Percentiles rank a stretch among this genome's conserved stretches.
Evolutionary conservation across 2,888 invertebrate genomes (phyloP).

Genomic region (Ephialtes manifestator): DNA sequence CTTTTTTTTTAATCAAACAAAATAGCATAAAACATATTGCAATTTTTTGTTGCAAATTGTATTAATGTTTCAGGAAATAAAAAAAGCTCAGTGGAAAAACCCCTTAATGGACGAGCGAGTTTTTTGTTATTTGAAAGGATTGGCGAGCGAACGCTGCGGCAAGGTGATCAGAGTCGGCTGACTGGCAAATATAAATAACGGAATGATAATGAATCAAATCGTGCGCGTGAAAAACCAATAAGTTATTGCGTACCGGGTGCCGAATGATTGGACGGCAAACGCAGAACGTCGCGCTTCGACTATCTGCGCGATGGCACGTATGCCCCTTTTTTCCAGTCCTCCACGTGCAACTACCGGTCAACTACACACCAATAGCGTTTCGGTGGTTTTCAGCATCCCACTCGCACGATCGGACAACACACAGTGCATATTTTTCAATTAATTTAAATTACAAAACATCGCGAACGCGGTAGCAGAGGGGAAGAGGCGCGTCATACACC

Average conservation of each 20-base stretch:
- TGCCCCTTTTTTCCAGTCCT: slow-evolving; percentile 61
- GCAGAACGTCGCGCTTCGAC: slow-evolving; percentile 43
- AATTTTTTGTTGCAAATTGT: neutral
- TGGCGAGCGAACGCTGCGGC: neutral
- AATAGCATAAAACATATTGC: neutral
- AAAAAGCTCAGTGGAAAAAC: slow-evolving; percentile 18
- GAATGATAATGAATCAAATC: slow-evolving; percentile 85
- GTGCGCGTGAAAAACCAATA: slow-evolving; percentile 84
- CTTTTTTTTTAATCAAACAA: neutral
- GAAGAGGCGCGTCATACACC: neutral
- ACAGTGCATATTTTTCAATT: slow-evolving; percentile 85
- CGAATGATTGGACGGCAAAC: slow-evolving; percentile 81
- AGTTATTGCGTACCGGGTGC: slow-evolving; percentile 81
- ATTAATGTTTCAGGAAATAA: neutral
- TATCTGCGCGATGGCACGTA: slow-evolving; percentile 70
- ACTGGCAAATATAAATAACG: slow-evolving; percentile 83
- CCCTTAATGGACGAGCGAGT: slow-evolving; percentile 56
- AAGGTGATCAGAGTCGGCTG: slow-evolving; percentile 61
- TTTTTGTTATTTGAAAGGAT: slow-evolving; percentile 42
- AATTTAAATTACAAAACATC: slow-evolving; percentile 85
- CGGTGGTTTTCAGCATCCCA: slow-evolving; percentile 36
- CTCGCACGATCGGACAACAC: slow-evolving; percentile 80
- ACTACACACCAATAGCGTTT: slow-evolving; percentile 49
- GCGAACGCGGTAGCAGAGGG: slow-evolving; percentile 69
- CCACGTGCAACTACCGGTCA: slow-evolving; percentile 54